A percentile compares a stretch with the other conserved stretches of the same genome.
These are phyloP conservation scores for Brachypalpus laphriformis DNA, from an alignment of 2,888 invertebrate species.

Conservation along the genomic window DNA sequence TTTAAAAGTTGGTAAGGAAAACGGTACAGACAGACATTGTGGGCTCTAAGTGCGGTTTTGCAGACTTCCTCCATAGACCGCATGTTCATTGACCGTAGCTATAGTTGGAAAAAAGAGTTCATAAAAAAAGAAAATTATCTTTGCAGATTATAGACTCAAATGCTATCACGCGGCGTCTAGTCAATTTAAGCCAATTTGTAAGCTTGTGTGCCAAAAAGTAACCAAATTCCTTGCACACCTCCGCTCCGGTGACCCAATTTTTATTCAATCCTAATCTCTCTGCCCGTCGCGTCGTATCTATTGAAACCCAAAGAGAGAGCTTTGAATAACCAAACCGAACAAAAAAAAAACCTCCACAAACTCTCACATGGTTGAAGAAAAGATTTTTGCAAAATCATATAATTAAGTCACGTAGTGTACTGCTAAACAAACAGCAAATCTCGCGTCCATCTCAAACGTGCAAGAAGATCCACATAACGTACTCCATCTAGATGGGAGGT, in stretches of 20 bases:
- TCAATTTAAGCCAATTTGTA: not conserved
- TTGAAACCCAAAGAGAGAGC: not conserved
- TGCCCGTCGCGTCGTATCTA: slow-evolving; percentile 14
- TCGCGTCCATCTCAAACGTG: slow-evolving; percentile 65
- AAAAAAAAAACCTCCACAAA: not conserved
- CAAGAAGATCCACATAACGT: slow-evolving; percentile 49
- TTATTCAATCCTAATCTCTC: slow-evolving; percentile 18
- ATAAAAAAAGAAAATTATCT: no score
- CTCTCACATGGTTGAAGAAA: slow-evolving; percentile 36
- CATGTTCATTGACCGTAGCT: no score
- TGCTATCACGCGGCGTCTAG: not conserved
- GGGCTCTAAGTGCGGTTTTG: no score
- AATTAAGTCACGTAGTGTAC: slow-evolving; percentile 71
- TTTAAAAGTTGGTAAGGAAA: no score
- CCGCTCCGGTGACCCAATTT: slow-evolving; percentile 31
- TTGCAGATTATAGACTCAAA: not conserved
- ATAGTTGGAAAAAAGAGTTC: no score
- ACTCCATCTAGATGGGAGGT: slow-evolving; percentile 26
- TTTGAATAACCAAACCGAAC: not conserved
- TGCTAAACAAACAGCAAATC: slow-evolving; percentile 69
- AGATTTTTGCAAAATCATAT: slow-evolving; percentile 59
- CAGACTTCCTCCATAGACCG: no score
- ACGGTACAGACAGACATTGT: no score
- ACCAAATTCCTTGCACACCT: not conserved
- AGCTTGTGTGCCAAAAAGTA: not conserved